Percentiles rank a stretch among this genome's conserved stretches.
Conservation (phyloP, 1,140 invertebrate genomes). For the Sesamia nonagrioides region DNA sequence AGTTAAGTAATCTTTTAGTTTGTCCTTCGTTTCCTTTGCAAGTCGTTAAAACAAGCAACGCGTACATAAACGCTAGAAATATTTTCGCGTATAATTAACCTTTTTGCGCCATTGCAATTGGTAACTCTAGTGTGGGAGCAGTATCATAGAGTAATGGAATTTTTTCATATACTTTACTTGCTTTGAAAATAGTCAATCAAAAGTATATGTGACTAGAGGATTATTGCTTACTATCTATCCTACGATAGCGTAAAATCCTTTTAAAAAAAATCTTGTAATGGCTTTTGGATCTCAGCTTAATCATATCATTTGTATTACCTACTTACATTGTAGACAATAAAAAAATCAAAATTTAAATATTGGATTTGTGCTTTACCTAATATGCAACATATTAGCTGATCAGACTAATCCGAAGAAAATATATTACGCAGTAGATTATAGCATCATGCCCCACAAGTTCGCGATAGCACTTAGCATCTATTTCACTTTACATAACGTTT, state of each 20-base stretch:
- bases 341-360: no score
- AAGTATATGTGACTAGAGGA: not conserved
- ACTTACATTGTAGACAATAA: no score
- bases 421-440: not conserved
- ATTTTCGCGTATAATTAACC: constrained; percentile 18
- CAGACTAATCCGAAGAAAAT: not conserved
- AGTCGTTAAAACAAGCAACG: constrained; percentile 31
- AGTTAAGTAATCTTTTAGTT: constrained; percentile 49
- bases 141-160: not conserved
- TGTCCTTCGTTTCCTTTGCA: constrained; percentile 45
- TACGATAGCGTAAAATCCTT: no score
- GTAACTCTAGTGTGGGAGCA: constrained; percentile 35
- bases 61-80: constrained; percentile 53
- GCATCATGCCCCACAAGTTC: constrained; percentile 1
- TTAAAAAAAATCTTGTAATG: no score
- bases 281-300: no score
- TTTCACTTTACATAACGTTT: constrained; percentile 27
- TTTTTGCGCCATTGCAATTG: constrained; percentile 29
- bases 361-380: no score
- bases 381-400: not conserved
- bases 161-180: constrained; percentile 18
- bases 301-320: no score
- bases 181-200: constrained; percentile 11
- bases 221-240: no score
- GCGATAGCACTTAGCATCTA: not conserved